phyloP scores from a whole-genome alignment of 1,140 invertebrate species.

The Lethrus apterus region DNA sequence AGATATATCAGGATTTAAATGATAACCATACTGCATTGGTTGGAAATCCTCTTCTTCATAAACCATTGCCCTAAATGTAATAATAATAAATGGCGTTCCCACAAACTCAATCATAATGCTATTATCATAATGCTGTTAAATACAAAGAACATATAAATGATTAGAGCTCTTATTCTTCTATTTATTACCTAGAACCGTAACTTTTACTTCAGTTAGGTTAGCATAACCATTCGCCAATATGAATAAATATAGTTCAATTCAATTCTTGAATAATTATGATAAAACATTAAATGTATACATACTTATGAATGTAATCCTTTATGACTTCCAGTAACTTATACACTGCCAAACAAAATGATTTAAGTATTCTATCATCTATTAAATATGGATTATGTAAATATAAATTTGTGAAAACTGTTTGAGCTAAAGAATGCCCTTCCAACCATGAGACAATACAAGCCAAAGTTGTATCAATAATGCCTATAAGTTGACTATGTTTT shows the following conservation, averaged over 20 bases:
- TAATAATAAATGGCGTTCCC: too few relatives aligned
- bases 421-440: slow-evolving; percentile 90
- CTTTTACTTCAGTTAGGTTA: too few relatives aligned
- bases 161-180: too few relatives aligned
- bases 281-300: slow-evolving; percentile 33
- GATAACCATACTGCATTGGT: slow-evolving; percentile 86
- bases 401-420: slow-evolving; percentile 95
- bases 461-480: slow-evolving; percentile 89
- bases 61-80: slow-evolving; percentile 68
- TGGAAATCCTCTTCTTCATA: slow-evolving; percentile 97
- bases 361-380: slow-evolving; percentile 77
- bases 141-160: too few relatives aligned
- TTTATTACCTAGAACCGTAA: too few relatives aligned
- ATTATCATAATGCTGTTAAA: too few relatives aligned
- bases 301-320: slow-evolving; percentile 81
- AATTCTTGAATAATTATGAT: slow-evolving; percentile 7
- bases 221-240: too few relatives aligned
- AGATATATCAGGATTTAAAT: slow-evolving; percentile 69
- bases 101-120: too few relatives aligned
- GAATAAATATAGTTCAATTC: slow-evolving; percentile 1
- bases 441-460: slow-evolving; percentile 91
- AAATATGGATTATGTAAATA: slow-evolving; percentile 86
- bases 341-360: slow-evolving; percentile 79
- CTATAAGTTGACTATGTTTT: slow-evolving; percentile 64
- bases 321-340: slow-evolving; percentile 89